A percentile compares a stretch with the other conserved stretches of the same genome.
Evolutionary conservation across 2,113 vertebrate genomes (phyloP).

Genomic region (Megaceryle maxima): DNA sequence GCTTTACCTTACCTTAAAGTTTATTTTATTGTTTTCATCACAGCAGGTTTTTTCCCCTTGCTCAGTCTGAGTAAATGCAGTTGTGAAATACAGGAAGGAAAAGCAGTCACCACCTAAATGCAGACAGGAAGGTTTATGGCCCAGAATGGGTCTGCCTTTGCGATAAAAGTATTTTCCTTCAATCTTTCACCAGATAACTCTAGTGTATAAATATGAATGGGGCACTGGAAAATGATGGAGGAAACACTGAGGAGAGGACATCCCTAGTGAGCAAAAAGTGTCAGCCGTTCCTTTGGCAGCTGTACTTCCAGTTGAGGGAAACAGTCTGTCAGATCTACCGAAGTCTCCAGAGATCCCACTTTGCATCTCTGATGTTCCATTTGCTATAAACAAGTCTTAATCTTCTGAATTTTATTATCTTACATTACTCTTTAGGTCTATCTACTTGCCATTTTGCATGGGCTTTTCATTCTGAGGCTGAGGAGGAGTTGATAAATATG

Average conservation of each 20-base stretch:
- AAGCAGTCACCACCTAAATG: background rate
- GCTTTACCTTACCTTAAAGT: background rate
- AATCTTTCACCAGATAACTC: background rate
- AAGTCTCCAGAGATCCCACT: background rate
- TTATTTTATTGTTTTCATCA: background rate
- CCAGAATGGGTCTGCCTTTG: background rate
- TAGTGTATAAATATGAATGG: background rate
- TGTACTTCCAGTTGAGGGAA: background rate
- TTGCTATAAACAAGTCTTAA: background rate
- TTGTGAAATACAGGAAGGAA: background rate
- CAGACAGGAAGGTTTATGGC: background rate
- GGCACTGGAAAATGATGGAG: background rate
- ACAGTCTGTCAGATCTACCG: background rate
- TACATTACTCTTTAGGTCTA: conserved; percentile 77
- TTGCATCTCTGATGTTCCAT: background rate
- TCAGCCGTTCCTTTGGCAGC: background rate
- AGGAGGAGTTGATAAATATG: conserved; percentile 96
- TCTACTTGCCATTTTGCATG: conserved; percentile 99
- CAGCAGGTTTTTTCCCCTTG: background rate
- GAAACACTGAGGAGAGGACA: background rate
- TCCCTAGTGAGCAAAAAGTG: background rate
- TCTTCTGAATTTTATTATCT: background rate
- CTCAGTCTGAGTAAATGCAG: background rate
- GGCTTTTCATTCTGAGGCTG: conserved; percentile 98
- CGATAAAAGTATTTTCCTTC: background rate